Evolutionary conservation across 1,140 invertebrate species (phyloP).

Genomic region (Tetraneura akinire): DNA sequence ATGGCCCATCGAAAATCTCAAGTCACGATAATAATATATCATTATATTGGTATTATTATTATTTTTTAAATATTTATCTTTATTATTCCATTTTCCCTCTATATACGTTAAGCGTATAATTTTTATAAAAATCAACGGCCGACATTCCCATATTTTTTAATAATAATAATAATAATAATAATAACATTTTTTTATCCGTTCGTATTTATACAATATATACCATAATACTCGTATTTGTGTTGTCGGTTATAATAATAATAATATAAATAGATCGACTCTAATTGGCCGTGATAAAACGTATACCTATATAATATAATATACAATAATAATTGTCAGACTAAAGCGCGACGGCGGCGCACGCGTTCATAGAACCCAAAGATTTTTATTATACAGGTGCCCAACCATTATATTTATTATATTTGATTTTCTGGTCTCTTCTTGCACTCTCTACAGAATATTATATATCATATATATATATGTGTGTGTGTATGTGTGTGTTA

Average conservation of each 20-base stretch:
- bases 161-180: constrained; percentile 21
- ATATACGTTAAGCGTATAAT: too few relatives aligned
- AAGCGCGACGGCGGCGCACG: not conserved
- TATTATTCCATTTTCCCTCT: not conserved
- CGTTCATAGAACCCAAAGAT: not conserved
- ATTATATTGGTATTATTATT: constrained; percentile 16
- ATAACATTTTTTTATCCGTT: not conserved
- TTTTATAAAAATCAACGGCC: constrained; percentile 11
- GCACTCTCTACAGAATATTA: not conserved
- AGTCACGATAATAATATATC: constrained; percentile 47
- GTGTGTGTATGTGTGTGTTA: too few relatives aligned
- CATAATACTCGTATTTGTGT: too few relatives aligned
- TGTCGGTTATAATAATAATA: too few relatives aligned
- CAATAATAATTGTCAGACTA: not conserved
- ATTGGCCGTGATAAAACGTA: constrained; percentile 40
- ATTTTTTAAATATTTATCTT: not conserved
- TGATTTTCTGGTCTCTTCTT: not conserved
- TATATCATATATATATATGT: too few relatives aligned
- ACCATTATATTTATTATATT: not conserved
- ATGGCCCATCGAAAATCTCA: constrained; percentile 23
- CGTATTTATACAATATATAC: too few relatives aligned
- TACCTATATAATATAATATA: too few relatives aligned
- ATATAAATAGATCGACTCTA: constrained; percentile 35
- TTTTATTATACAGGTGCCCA: not conserved
- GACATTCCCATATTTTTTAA: constrained; percentile 14